Base-by-base conservation (phyloP, 2,888 invertebrate genomes). In the Doris montereyensis region DNA sequence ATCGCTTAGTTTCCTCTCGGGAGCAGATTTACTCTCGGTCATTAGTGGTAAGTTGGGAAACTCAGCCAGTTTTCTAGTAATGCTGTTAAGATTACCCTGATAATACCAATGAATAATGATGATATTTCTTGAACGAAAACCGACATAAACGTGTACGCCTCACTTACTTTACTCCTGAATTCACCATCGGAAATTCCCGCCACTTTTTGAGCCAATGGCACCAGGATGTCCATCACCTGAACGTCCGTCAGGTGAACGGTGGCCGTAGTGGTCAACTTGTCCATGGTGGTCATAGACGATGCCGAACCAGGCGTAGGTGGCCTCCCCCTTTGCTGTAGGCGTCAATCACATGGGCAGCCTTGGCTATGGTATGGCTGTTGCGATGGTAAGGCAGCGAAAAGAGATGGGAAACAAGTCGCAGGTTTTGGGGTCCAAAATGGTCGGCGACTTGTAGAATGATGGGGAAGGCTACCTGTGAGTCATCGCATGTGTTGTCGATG, bases 331-430 rank as follows among this genome's bases (percentile, higher is more conserved):
- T 35, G 3, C 52, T 0, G 70, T 32, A 70, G 8, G 1, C 32
- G 60, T 57, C 32, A 10, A 78, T 24, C 2, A 72, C 32, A n/a
- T 41, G 35, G 0, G 84, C 82, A 82, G 87, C 88, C 81, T 86
- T 86, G 4, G 87, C 85, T 4, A 86, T 84, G 0, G 84, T 76
- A 76, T 85, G 88, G 5, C 87, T 83, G 76, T 87, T 87, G 35
- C 87, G 84, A 78, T 89, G 89, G 83, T 87, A 90, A 0, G 89
- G 88, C 57, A 90, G 83, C 3, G 88, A 87, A 72, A 89, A 88
- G 77, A 87, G 82, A 52, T 89, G 86, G 0, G 86, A 67, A 3
- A 81, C 84, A n/a, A 89, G 81, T 67, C 80, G 83, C 3, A 90
- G 79, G 0, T 70, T 77, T 17, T 78, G 32, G 0, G 84, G 62